A percentile compares a stretch with the other conserved stretches of the same genome.
phyloP scores from a whole-genome alignment of 2,113 vertebrate genomes.

The Hyperopisus bebe region DNA sequence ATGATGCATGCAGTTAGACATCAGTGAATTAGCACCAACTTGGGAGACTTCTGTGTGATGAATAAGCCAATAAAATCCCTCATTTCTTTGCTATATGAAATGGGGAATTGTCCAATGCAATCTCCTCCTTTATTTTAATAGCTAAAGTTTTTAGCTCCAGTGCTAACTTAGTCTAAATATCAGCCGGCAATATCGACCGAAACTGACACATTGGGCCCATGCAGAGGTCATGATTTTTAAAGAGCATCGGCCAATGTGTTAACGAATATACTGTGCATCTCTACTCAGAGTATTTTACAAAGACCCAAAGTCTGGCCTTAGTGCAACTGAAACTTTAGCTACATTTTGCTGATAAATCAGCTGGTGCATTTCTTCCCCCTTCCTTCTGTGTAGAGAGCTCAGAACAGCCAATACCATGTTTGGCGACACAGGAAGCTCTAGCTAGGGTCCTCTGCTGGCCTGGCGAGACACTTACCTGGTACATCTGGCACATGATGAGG shows the following conservation, averaged over 20 bases:
- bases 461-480: slow-evolving; percentile 73
- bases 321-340: background rate
- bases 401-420: background rate
- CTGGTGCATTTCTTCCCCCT: background rate
- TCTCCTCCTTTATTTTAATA: background rate
- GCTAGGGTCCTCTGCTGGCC: background rate
- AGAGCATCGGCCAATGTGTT: background rate
- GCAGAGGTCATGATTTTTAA: background rate
- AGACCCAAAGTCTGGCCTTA: background rate
- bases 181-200: background rate
- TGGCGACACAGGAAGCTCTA: background rate
- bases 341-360: background rate
- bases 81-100: background rate
- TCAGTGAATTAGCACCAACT: background rate
- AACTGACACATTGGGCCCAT: background rate
- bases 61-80: background rate
- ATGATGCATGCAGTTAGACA: background rate
- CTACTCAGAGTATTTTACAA: background rate
- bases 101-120: background rate
- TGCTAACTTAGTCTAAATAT: background rate
- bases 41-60: background rate
- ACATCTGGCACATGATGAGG: slow-evolving; percentile 98
- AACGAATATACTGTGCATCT: background rate
- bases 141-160: background rate
- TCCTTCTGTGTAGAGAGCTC: background rate